These are phyloP conservation scores for Iselma pallidipennis DNA, from an alignment of 2,888 invertebrate species.

Conservation along the genomic window DNA sequence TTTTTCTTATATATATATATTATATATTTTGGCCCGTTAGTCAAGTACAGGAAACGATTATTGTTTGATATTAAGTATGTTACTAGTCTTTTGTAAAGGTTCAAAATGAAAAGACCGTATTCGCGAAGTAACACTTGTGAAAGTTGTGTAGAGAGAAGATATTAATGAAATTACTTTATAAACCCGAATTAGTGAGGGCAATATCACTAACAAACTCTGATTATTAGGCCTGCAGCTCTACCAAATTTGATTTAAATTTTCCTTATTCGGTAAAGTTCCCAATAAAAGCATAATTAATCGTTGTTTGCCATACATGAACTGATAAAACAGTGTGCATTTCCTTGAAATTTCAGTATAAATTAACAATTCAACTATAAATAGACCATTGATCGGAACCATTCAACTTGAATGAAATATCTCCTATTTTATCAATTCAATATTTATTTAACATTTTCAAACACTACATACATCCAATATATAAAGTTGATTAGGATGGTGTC, in stretches of 20 bases:
- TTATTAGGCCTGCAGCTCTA: conserved; percentile 23
- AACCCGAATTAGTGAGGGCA: conserved; percentile 24
- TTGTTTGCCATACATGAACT: background rate
- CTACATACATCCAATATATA: no score
- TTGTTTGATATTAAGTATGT: conserved; percentile 10
- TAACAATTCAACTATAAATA: no score
- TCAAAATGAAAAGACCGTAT: conserved; percentile 15
- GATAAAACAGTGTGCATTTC: background rate
- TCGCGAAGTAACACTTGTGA: conserved; percentile 7
- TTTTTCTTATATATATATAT: background rate
- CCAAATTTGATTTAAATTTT: conserved; percentile 26
- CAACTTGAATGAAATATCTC: no score
- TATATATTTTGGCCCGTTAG: background rate
- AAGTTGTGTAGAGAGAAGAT: conserved; percentile 25
- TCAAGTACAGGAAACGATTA: conserved; percentile 4
- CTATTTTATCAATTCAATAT: no score
- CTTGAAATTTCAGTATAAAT: no score
- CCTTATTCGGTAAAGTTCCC: conserved; percentile 21
- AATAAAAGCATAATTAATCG: conserved; percentile 10
- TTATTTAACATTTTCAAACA: no score
- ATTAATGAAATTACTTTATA: conserved; percentile 30
- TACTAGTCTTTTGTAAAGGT: conserved; percentile 10
- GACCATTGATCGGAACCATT: no score
- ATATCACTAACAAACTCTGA: conserved; percentile 28
- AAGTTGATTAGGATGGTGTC: no score